phyloP scores from a whole-genome alignment of 1,140 invertebrate genomes.

The Tribolium madens region DNA sequence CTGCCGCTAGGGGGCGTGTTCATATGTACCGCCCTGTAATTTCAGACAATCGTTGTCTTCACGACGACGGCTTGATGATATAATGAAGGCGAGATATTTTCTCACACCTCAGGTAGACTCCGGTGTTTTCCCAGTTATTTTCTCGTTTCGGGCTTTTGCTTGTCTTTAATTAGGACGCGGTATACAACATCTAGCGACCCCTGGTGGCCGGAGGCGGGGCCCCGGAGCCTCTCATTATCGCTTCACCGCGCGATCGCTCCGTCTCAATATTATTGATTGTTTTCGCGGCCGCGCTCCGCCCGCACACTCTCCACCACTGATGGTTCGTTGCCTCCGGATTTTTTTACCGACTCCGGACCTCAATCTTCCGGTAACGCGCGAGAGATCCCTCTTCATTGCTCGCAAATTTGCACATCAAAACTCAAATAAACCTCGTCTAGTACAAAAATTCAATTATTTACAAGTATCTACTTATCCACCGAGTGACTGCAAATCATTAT shows the following conservation, averaged over 20 bases:
- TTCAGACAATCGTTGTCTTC: slow-evolving; percentile 65
- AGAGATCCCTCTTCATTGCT: neutral
- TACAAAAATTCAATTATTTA: too few relatives aligned
- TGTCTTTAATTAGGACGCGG: slow-evolving; percentile 61
- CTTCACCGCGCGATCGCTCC: slow-evolving; percentile 59
- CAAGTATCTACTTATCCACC: too few relatives aligned
- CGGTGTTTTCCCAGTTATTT: slow-evolving; percentile 64
- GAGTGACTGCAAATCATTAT: too few relatives aligned
- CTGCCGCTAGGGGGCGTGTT: slow-evolving; percentile 56
- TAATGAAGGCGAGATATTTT: slow-evolving; percentile 65
- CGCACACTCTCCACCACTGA: neutral
- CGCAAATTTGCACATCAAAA: neutral
- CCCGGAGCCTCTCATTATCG: slow-evolving; percentile 62
- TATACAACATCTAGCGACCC: slow-evolving; percentile 50
- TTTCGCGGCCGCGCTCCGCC: slow-evolving; percentile 49
- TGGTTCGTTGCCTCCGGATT: slow-evolving; percentile 39
- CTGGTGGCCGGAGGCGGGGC: slow-evolving; percentile 55
- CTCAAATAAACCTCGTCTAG: neutral
- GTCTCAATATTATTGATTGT: slow-evolving; percentile 64
- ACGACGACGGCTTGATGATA: slow-evolving; percentile 64
- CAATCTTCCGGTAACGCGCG: slow-evolving; percentile 8
- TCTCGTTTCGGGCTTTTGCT: slow-evolving; percentile 55
- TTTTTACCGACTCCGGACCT: slow-evolving; percentile 4
- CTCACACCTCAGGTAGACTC: slow-evolving; percentile 64
- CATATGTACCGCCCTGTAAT: slow-evolving; percentile 63